Percentiles rank a stretch among this genome's conserved stretches.
phyloP scores from a whole-genome alignment of 2,113 vertebrate genomes.

The Notechis scutatus region DNA sequence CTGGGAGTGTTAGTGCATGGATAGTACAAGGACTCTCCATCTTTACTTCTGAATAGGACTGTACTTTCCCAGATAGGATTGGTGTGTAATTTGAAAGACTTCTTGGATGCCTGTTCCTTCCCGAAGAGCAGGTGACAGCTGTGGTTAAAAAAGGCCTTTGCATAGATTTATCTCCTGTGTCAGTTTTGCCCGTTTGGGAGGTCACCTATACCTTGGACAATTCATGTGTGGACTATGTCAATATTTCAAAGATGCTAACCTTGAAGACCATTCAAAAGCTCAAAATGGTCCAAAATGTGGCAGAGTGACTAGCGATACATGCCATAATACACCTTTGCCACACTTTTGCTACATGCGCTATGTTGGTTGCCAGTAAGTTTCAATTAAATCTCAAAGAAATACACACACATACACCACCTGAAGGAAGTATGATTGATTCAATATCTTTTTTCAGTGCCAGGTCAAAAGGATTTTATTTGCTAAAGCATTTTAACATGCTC shows the following conservation, averaged over 20 bases:
- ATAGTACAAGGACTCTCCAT: background rate
- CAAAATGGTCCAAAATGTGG: background rate
- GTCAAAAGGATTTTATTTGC: background rate
- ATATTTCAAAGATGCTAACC: background rate
- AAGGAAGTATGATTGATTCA: background rate
- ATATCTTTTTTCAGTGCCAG: background rate
- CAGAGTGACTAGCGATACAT: background rate
- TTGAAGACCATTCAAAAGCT: background rate
- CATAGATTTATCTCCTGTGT: background rate
- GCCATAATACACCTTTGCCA: background rate
- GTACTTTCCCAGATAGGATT: background rate
- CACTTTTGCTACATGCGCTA: background rate
- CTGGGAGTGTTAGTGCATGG: background rate
- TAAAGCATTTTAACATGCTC: background rate
- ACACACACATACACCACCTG: background rate
- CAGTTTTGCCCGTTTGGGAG: background rate
- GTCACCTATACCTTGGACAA: background rate
- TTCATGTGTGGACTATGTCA: background rate
- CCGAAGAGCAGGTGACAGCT: background rate
- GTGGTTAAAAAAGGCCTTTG: background rate
- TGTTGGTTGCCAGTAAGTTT: background rate
- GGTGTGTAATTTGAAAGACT: background rate
- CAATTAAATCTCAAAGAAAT: background rate
- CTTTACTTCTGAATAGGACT: background rate
- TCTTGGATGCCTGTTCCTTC: background rate